Conservation (phyloP, 2,888 invertebrate species). For the Scelioninae gen. 1 region DNA sequence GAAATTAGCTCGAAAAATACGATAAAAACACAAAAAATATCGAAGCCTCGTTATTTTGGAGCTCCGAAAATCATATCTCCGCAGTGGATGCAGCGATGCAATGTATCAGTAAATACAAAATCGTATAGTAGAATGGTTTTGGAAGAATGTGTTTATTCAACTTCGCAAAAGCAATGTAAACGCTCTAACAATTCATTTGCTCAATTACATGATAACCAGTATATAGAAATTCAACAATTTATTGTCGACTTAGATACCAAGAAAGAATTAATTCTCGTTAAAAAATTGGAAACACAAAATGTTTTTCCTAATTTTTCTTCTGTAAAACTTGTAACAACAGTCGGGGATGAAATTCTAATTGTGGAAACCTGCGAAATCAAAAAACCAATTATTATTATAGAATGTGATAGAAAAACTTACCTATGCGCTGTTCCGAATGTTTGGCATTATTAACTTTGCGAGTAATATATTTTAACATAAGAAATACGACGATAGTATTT, state of each 20-base stretch:
- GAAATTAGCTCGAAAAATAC: constrained; percentile 13
- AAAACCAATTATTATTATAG: too few relatives aligned
- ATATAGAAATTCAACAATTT: constrained; percentile 9
- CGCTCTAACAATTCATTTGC: constrained; percentile 22
- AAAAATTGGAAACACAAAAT: constrained; percentile 1
- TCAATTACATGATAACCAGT: not conserved
- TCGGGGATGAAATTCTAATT: not conserved
- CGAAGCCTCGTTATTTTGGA: constrained; percentile 35
- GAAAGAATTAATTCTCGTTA: constrained; percentile 7
- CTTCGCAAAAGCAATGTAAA: not conserved
- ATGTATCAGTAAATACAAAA: constrained; percentile 10
- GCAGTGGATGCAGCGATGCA: constrained; percentile 13
- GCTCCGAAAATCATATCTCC: not conserved
- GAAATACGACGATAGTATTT: too few relatives aligned
- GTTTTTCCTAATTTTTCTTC: not conserved
- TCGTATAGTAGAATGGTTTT: constrained; percentile 28
- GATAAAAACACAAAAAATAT: not conserved
- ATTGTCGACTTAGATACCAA: not conserved
- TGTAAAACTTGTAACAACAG: not conserved
- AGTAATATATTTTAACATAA: too few relatives aligned
- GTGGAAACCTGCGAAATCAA: not conserved
- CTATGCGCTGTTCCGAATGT: too few relatives aligned
- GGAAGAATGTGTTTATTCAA: constrained; percentile 2
- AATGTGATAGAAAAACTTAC: too few relatives aligned
- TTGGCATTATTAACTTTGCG: too few relatives aligned